Evolutionary conservation across 2,888 invertebrate genomes (phyloP).

Genomic region (Neoscelio sp.): DNA sequence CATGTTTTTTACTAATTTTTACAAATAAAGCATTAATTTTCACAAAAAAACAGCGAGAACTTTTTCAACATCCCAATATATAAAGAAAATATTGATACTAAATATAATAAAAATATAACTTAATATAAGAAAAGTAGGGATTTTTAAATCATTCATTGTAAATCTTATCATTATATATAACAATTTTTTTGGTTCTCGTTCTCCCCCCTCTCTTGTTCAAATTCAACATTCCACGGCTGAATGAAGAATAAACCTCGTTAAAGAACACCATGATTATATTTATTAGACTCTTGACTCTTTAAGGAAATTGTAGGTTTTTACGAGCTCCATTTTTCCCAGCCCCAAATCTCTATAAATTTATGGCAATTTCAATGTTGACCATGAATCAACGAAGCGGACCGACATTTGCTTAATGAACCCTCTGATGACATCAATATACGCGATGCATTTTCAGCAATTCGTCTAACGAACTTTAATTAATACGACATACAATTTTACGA

Average conservation of each 20-base stretch:
- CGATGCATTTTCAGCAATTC: conserved; percentile 1
- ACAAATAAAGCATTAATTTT: no score
- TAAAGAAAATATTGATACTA: no score
- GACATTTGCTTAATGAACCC: conserved; percentile 17
- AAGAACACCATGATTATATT: conserved; percentile 28
- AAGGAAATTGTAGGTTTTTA: conserved; percentile 13
- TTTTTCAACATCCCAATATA: no score
- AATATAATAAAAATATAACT: no score
- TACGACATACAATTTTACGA: not conserved
- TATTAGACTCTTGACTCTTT: conserved; percentile 43
- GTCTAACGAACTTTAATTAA: conserved; percentile 46
- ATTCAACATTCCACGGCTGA: not conserved
- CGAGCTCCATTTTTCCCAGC: conserved; percentile 7
- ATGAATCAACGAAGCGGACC: conserved; percentile 29
- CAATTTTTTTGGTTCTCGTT: no score
- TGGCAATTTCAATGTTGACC: conserved; percentile 15
- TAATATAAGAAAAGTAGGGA: no score
- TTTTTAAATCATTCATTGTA: no score
- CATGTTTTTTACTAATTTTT: no score
- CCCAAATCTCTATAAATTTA: conserved; percentile 45
- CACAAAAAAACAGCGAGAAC: no score
- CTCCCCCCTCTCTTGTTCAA: no score
- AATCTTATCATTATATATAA: no score
- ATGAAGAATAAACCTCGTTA: not conserved
- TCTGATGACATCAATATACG: conserved; percentile 21